Percentiles rank a stretch among this genome's conserved stretches.
phyloP scores from a whole-genome alignment of 1,140 invertebrate species.

The Macrostomum lignano region DNA sequence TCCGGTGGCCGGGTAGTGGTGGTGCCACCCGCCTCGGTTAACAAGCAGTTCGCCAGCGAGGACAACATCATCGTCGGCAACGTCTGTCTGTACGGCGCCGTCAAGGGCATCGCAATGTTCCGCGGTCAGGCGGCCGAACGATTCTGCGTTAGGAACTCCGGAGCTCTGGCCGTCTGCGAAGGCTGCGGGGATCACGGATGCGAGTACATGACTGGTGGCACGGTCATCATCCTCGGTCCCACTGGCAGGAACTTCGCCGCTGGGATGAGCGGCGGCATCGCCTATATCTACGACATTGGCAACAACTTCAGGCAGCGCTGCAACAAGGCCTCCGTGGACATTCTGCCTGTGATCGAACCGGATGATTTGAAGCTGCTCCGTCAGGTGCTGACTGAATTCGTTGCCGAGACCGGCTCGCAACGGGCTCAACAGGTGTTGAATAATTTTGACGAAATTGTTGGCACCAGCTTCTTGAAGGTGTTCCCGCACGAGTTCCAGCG shows the following conservation, averaged over 20 bases:
- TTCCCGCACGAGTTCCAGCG: conserved; percentile 88
- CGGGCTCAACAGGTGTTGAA: too few relatives aligned
- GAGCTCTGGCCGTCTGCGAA: conserved; percentile 58
- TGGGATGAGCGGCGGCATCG: conserved; percentile 87
- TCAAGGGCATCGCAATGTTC: conserved; percentile 69
- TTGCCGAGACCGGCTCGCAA: conserved; percentile 58
- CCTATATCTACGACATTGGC: conserved; percentile 69
- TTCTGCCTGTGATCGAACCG: conserved; percentile 43
- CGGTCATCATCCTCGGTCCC: conserved; percentile 59
- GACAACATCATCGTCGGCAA: conserved; percentile 90
- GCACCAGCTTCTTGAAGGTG: too few relatives aligned
- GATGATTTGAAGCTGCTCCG: conserved; percentile 55
- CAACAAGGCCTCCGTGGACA: conserved; percentile 62
- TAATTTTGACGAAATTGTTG: too few relatives aligned
- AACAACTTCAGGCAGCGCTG: conserved; percentile 37
- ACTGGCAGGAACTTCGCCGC: conserved; percentile 91
- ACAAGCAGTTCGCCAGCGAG: conserved; percentile 48
- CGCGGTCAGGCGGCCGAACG: conserved; percentile 81
- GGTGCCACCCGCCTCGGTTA: conserved; percentile 55
- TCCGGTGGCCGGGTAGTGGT: conserved; percentile 81
- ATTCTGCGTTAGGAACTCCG: conserved; percentile 88
- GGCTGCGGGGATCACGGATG: conserved; percentile 94
- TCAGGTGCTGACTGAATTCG: conserved; percentile 51
- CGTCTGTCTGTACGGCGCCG: conserved; percentile 87
- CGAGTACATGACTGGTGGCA: conserved; percentile 95